Evolutionary conservation across 2,888 invertebrate genomes (phyloP), one percentile per base, ranked within the genome.

Genomic region (Synergus itoensis): DNA sequence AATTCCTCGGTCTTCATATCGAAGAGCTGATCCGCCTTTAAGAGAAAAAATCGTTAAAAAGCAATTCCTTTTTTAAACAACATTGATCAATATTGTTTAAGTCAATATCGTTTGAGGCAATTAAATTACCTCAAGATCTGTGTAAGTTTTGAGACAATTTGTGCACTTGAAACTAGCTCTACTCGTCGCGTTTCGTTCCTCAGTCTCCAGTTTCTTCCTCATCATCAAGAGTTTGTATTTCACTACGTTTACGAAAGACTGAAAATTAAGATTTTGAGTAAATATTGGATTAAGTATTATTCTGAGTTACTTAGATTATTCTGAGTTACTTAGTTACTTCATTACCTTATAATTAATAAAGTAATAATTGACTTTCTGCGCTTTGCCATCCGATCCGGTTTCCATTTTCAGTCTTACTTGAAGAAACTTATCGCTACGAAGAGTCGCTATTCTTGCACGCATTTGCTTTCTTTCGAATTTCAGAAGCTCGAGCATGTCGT

Each of bases 201-300:
- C 98, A 0, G 97, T 98, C 92, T 99, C 99, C 94, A 99, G 96
- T 86, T 98, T 96, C 90, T 98, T 97, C 80, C 98, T 94, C 97
- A 99, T 98, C 89, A 98, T 94, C 93, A 99, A 99, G 90, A 99
- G 93, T 93, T 99, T 99, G 93, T 99, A 99, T 92, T 99, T 99
- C 0, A 99, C 97, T 16, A 99, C 98, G 93, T 99, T 99, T 5
- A 99, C 99, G 93, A 99, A 99, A 60, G 96, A 97, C 94, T 94
- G 88, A 12, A 89, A 90, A 76, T 63, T 69, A 82, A 82, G 48
- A 12, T 36, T 18, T 28, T 12, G n/a, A 75, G 1, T 75, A 4
- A 57, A n/a, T 53, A 28, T 36, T 40, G 12, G 67, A 36, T 43
- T n/a, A 62, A 21, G 16, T 40, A 60, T 28, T 64, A 28, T 28